A percentile compares a stretch with the other conserved stretches of the same genome.
Evolutionary conservation across 2,888 invertebrate genomes (phyloP).

Genomic region (Ypsolopha scabrella): DNA sequence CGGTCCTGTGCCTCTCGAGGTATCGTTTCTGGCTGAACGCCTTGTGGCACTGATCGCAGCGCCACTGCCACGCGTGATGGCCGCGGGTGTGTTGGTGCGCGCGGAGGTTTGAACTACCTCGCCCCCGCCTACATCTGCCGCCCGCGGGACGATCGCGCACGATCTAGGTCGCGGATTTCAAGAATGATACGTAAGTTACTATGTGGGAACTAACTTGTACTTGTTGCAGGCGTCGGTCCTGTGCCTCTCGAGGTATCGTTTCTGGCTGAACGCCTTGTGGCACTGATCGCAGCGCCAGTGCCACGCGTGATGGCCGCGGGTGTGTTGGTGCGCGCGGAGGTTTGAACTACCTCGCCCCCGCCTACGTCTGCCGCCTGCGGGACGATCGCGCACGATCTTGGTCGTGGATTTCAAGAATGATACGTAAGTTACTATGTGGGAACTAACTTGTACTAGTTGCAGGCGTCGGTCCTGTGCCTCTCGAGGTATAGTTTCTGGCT

Average conservation of each 20-base stretch:
- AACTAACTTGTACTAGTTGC: conserved; percentile 69
- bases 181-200: too few species aligned
- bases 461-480: conserved; percentile 74
- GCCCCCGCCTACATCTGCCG: too few species aligned
- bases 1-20: conserved; percentile 73
- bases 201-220: conserved; percentile 62
- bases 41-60: conserved; percentile 74
- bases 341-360: conserved; percentile 50
- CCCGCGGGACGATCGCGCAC: too few species aligned
- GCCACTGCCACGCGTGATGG: conserved; percentile 78
- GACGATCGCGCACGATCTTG: too few species aligned
- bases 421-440: too few species aligned
- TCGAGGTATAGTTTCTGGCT: conserved; percentile 76
- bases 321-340: conserved; percentile 78
- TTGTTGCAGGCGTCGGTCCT: conserved; percentile 75
- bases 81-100: conserved; percentile 79
- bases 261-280: conserved; percentile 77
- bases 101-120: conserved; percentile 76
- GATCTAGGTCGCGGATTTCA: too few species aligned
- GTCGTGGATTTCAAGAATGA: too few species aligned
- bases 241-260: conserved; percentile 75
- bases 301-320: conserved; percentile 78
- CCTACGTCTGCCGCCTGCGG: too few species aligned
- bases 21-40: conserved; percentile 77
- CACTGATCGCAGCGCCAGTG: conserved; percentile 75